These are phyloP conservation scores for Columba livia DNA, from an alignment of 2,113 vertebrate genomes.

Conservation along the genomic window DNA sequence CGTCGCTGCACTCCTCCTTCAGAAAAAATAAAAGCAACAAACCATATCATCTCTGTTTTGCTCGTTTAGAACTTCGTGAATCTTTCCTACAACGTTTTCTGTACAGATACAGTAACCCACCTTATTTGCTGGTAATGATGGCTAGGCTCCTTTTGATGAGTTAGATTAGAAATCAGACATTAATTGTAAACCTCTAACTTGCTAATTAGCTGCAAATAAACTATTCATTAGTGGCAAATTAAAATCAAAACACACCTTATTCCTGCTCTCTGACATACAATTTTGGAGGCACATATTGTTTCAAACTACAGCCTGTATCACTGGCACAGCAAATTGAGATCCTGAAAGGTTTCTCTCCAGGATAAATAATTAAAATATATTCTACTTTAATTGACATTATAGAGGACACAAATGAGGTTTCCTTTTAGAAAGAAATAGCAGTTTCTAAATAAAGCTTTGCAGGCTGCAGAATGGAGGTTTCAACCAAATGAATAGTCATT, in stretches of 20 bases:
- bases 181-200: conserved; percentile 74
- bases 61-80: not conserved
- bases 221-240: conserved; percentile 76
- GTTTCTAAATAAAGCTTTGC: conserved; percentile 82
- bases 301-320: conserved; percentile 68
- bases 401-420: conserved; percentile 83
- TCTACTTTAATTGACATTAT: conserved; percentile 84
- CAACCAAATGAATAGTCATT: conserved; percentile 85
- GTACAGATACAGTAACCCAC: not conserved
- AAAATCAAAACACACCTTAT: conserved; percentile 71
- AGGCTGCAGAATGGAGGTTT: conserved; percentile 77
- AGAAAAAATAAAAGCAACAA: not conserved
- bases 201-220: conserved; percentile 82
- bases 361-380: conserved; percentile 85
- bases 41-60: not conserved
- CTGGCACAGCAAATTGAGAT: conserved; percentile 75
- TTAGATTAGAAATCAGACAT: conserved; percentile 67
- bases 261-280: conserved; percentile 37
- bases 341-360: conserved; percentile 80
- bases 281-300: conserved; percentile 70
- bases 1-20: not conserved
- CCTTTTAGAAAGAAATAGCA: conserved; percentile 81
- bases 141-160: not conserved
- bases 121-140: conserved; percentile 31
- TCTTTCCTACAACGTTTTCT: conserved; percentile 34